Conservation (phyloP, 2,797 vertebrate genomes). For the Argyrosomus regius region DNA sequence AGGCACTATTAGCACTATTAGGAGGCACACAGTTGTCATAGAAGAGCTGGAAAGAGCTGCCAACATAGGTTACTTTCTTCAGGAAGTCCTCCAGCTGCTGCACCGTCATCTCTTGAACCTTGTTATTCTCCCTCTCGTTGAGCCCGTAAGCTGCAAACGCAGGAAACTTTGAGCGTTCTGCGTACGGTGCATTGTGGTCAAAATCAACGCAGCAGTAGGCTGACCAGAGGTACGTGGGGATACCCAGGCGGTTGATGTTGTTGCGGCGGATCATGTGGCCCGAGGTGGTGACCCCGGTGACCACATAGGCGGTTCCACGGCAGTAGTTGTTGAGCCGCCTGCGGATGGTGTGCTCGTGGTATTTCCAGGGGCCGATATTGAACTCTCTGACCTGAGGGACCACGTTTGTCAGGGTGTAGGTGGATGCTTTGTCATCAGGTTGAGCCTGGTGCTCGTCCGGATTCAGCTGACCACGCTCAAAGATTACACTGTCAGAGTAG, state of each 20-base stretch:
- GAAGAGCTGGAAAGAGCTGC: conserved; percentile 79
- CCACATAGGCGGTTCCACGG: conserved; percentile 68
- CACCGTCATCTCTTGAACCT: conserved; percentile 76
- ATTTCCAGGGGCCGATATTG: conserved; percentile 76
- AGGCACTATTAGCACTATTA: conserved; percentile 13
- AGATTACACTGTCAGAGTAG: conserved; percentile 76
- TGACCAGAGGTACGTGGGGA: conserved; percentile 82
- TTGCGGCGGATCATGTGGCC: conserved; percentile 77
- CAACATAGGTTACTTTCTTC: conserved; percentile 77
- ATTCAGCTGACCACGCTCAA: conserved; percentile 80
- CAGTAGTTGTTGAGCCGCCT: conserved; percentile 84
- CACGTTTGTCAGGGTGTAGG: conserved; percentile 84
- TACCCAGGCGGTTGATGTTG: conserved; percentile 77
- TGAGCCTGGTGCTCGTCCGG: conserved; percentile 80
- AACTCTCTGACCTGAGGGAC: conserved; percentile 78
- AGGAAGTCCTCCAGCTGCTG: conserved; percentile 79
- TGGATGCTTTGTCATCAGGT: conserved; percentile 76
- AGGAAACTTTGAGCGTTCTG: conserved; percentile 79
- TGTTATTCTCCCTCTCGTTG: conserved; percentile 66
- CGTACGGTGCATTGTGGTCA: conserved; percentile 80
- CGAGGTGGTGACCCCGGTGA: conserved; percentile 80
- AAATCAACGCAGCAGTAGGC: conserved; percentile 81
- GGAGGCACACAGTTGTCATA: conserved; percentile 76
- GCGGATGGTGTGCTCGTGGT: conserved; percentile 70
- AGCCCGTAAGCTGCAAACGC: conserved; percentile 76